Base-by-base conservation (phyloP, 2,113 vertebrate genomes). In the Sylvietta virens region DNA sequence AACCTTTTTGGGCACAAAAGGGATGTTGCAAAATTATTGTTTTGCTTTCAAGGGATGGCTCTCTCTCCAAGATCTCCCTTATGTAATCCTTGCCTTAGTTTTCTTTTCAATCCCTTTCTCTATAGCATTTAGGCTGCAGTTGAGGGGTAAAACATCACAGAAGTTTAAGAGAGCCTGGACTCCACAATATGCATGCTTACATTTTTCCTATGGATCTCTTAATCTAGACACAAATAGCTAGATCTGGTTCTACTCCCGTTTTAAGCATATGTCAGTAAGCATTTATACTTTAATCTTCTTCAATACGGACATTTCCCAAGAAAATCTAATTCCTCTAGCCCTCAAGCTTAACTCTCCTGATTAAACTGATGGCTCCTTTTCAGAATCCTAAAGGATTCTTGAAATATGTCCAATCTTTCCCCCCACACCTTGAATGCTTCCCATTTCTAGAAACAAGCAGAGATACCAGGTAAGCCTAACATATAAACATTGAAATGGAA, bases 391-490 rank as follows among this genome's bases (percentile, higher is more conserved):
- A 82, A 81, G 47, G 35, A 74, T 18, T 91, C 40, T 54, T 54
- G 23, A 81, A 76, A 71, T 21, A 39, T 3, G 5, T 44, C 23
- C 7, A 13, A 1, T 9, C 45, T 77, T 26, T 1, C 0, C 13
- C 3, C 4, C 27, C 19, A 50, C 10, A 15, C 20, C 24, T 37
- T 60, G n/a, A 65, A 53, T 62, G 5, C 10, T 66, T 79, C 31
- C 35, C 21, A 54, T 81, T 70, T 61, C 37, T 58, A 58, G 57
- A 66, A 84, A 94, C 48, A 13, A 61, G 15, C 28, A 65, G 3
- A 45, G 21, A 65, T 35, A 74, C 10, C 21, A 74, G 27, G 12
- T 51, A 87, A 86, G 84, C 17, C 6, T 83, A 64, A 90, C 82
- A 86, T 22, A 86, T 7, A 92, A 80, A 61, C 47, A 85, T 8